A percentile compares a stretch with the other conserved stretches of the same genome.
Evolutionary conservation across 1,140 invertebrate species (phyloP).

Genomic region (Drosophila watanabei): DNA sequence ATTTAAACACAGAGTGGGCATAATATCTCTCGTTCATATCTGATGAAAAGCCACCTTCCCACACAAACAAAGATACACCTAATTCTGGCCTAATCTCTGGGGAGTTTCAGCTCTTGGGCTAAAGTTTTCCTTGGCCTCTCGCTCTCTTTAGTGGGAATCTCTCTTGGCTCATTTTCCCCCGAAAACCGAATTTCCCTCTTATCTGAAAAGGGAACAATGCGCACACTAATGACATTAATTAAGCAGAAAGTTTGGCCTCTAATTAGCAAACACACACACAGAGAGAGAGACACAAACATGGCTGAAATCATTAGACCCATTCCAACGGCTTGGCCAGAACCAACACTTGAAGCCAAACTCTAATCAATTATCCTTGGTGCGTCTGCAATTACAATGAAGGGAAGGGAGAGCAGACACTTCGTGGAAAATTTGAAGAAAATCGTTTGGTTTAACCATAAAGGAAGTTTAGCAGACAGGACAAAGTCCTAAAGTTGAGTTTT

Average conservation of each 20-base stretch:
- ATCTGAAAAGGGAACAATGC: slow-evolving; percentile 39
- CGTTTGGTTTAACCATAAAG: not conserved
- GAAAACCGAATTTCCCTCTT: slow-evolving; percentile 14
- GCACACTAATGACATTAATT: slow-evolving; percentile 79
- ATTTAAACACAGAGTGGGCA: slow-evolving; percentile 14
- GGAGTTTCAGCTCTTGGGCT: slow-evolving; percentile 15
- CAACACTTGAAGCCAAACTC: slow-evolving; percentile 55
- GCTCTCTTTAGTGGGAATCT: not conserved
- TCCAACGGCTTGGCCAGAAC: not conserved
- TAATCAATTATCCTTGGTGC: slow-evolving; percentile 69
- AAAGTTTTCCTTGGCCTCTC: slow-evolving; percentile 13
- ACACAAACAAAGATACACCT: slow-evolving; percentile 2
- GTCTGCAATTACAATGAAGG: slow-evolving; percentile 38
- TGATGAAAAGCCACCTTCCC: slow-evolving; percentile 14
- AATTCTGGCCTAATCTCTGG: not conserved
- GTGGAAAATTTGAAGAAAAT: not conserved
- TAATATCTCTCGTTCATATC: slow-evolving; percentile 20
- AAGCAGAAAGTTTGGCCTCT: slow-evolving; percentile 76
- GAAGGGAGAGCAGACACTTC: not conserved
- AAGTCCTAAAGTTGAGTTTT: not conserved
- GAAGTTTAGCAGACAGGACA: slow-evolving; percentile 2
- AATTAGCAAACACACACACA: slow-evolving; percentile 66
- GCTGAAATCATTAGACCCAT: slow-evolving; percentile 45
- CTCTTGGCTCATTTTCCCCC: slow-evolving; percentile 8
- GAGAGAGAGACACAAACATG: slow-evolving; percentile 38